Conservation (phyloP, 1,140 invertebrate genomes). For the Drosophila lini region DNA sequence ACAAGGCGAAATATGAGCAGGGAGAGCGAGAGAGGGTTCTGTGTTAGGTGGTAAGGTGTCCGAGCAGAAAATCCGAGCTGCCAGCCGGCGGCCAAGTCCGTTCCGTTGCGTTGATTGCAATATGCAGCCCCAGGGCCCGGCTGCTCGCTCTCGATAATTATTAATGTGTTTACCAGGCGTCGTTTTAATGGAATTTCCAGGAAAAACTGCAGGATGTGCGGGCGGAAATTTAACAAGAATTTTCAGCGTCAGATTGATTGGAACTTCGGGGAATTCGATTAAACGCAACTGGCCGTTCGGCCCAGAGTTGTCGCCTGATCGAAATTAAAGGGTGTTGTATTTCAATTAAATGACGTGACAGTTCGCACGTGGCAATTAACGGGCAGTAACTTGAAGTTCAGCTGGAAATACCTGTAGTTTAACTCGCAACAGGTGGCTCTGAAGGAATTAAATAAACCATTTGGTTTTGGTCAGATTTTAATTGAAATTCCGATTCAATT, state of each 20-base stretch:
- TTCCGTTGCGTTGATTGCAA: constrained; percentile 18
- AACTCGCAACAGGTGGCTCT: constrained; percentile 13
- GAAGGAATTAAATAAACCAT: background rate
- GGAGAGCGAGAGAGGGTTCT: background rate
- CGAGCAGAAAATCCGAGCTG: background rate
- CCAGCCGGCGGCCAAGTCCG: background rate
- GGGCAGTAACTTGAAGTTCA: background rate
- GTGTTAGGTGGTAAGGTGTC: background rate
- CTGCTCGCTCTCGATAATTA: constrained; percentile 24
- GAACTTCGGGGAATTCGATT: constrained; percentile 28
- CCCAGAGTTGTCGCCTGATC: background rate
- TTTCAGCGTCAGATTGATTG: constrained; percentile 47
- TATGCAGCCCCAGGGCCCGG: constrained; percentile 15
- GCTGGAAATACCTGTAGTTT: background rate
- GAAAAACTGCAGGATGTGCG: constrained; percentile 26
- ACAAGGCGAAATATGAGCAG: background rate
- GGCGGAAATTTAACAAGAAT: constrained; percentile 38
- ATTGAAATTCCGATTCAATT: background rate
- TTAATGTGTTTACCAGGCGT: constrained; percentile 20
- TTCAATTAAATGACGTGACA: constrained; percentile 31
- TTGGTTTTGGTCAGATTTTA: background rate
- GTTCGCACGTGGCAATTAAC: constrained; percentile 24
- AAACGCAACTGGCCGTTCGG: constrained; percentile 7
- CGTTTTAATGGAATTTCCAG: constrained; percentile 39
- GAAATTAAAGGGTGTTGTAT: constrained; percentile 9